Evolutionary conservation across 1,140 invertebrate species (phyloP).

Genomic region (Aphidius ervi): DNA sequence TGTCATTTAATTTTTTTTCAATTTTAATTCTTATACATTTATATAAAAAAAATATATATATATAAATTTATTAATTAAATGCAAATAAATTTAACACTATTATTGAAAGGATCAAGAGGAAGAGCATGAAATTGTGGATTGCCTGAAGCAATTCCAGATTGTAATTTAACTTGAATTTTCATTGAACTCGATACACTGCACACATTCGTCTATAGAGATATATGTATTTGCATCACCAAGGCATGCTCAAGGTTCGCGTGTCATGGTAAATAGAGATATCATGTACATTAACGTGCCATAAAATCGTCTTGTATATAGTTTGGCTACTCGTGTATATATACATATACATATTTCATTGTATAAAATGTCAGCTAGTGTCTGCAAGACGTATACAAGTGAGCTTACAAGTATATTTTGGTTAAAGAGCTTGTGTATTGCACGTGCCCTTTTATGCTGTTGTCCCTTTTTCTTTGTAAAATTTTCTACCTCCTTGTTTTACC

Average conservation of each 20-base stretch:
- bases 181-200: slow-evolving; percentile 17
- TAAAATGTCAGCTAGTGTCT: no score
- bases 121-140: not conserved
- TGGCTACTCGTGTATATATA: not conserved
- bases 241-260: slow-evolving; percentile 31
- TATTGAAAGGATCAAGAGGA: not conserved
- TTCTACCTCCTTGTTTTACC: no score
- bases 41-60: no score
- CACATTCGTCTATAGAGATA: not conserved
- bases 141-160: not conserved
- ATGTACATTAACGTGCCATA: slow-evolving; percentile 27
- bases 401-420: slow-evolving; percentile 24
- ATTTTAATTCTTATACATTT: no score
- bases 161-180: slow-evolving; percentile 21
- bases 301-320: slow-evolving; percentile 15
- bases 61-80: no score
- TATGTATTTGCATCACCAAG: slow-evolving; percentile 16
- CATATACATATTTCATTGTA: not conserved
- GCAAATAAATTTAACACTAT: no score
- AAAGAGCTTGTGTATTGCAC: slow-evolving; percentile 18
- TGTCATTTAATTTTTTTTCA: not conserved
- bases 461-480: no score
- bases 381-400: not conserved
- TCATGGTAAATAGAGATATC: slow-evolving; percentile 38
- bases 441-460: not conserved